A percentile compares a stretch with the other conserved stretches of the same genome.
Evolutionary conservation across 1,140 invertebrate species (phyloP).

Genomic region (Dolichoris vasculosae): DNA sequence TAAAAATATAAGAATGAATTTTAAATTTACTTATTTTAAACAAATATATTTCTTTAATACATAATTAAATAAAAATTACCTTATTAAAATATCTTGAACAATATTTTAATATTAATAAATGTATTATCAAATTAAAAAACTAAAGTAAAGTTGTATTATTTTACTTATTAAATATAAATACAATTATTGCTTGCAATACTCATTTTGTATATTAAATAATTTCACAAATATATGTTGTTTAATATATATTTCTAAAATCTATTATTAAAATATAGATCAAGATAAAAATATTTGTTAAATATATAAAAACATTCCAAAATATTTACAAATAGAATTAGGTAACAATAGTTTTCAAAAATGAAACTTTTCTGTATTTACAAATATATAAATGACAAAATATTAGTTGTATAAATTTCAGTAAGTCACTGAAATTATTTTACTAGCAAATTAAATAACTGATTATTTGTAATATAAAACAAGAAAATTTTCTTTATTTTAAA

Average conservation of each 20-base stretch:
- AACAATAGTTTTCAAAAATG: conserved; percentile 17
- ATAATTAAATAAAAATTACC: too few species aligned
- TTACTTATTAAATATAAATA: not conserved
- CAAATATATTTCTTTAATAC: too few species aligned
- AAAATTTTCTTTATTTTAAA: not conserved
- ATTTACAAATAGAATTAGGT: not conserved
- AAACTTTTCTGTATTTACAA: conserved; percentile 18
- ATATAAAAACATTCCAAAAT: not conserved
- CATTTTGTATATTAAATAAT: not conserved
- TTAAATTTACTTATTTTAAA: too few species aligned
- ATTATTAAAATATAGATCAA: not conserved
- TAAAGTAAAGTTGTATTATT: too few species aligned
- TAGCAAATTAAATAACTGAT: not conserved
- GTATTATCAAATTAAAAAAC: too few species aligned
- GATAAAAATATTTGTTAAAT: not conserved
- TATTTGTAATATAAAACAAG: not conserved
- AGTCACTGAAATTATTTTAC: conserved; percentile 33
- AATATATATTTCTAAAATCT: not conserved
- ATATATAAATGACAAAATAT: conserved; percentile 22
- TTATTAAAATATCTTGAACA: too few species aligned
- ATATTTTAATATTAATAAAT: too few species aligned
- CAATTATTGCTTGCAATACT: not conserved
- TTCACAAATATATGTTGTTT: not conserved
- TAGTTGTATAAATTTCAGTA: conserved; percentile 40
- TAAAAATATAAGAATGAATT: not conserved